Conservation (phyloP, 2,888 invertebrate genomes). For the Caenorhabditis sp. region DNA sequence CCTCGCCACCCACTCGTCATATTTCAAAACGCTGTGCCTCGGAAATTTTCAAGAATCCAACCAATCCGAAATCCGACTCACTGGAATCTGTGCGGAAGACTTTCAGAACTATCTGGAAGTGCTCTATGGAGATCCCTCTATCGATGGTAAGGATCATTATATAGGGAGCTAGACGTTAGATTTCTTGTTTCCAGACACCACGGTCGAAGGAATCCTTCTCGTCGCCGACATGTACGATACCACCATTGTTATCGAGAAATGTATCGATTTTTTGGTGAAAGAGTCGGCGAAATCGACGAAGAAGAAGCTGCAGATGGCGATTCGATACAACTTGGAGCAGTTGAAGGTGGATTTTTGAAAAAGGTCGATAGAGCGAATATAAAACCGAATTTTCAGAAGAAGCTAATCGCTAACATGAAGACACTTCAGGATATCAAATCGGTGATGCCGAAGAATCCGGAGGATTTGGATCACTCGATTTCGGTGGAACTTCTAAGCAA, state of each 20-base stretch:
- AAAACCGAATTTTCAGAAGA: no score
- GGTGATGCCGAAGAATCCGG: no score
- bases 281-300: neutral
- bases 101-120: neutral
- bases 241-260: neutral
- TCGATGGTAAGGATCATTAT: no score
- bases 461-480: no score
- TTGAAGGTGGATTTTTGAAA: neutral
- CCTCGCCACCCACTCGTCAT: neutral
- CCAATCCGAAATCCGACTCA: neutral
- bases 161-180: no score
- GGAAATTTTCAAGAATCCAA: neutral
- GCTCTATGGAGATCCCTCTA: no score
- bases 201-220: neutral
- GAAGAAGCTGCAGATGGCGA: no score
- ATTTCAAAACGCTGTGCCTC: neutral
- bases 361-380: neutral
- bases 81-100: neutral
- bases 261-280: neutral
- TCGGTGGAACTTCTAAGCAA: no score
- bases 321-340: neutral
- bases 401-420: no score
- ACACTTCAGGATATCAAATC: no score
- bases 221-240: neutral
- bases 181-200: no score